Evolutionary conservation across 2,113 vertebrate species (phyloP).

Genomic region (Rhinolophus sinicus): DNA sequence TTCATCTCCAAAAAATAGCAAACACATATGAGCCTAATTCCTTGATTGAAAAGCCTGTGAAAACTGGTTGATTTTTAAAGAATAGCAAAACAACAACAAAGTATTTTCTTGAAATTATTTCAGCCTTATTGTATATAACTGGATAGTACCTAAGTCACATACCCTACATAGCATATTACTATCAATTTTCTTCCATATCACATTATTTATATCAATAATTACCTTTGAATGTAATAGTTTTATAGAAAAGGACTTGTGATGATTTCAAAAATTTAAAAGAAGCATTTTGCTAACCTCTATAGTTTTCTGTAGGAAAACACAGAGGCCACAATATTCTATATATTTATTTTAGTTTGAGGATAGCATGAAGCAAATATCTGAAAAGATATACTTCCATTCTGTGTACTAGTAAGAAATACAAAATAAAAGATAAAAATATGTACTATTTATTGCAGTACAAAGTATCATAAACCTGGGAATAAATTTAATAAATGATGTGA

Average conservation of each 20-base stretch:
- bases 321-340: background rate
- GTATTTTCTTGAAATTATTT: background rate
- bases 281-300: background rate
- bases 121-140: background rate
- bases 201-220: background rate
- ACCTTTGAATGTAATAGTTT: background rate
- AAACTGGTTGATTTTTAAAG: background rate
- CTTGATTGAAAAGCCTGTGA: background rate
- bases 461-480: background rate
- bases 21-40: background rate
- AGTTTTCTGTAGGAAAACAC: background rate
- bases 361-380: background rate
- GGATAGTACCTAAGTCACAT: background rate
- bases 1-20: background rate
- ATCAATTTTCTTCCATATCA: background rate
- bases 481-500: background rate
- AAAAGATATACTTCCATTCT: background rate
- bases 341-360: background rate
- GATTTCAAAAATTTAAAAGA: background rate
- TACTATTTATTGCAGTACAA: background rate
- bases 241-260: background rate
- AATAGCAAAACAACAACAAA: background rate
- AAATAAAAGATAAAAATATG: background rate
- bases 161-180: background rate
- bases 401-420: background rate